These are phyloP conservation scores for Adineta ricciae DNA, from an alignment of 2,888 invertebrate species.

Conservation along the genomic window DNA sequence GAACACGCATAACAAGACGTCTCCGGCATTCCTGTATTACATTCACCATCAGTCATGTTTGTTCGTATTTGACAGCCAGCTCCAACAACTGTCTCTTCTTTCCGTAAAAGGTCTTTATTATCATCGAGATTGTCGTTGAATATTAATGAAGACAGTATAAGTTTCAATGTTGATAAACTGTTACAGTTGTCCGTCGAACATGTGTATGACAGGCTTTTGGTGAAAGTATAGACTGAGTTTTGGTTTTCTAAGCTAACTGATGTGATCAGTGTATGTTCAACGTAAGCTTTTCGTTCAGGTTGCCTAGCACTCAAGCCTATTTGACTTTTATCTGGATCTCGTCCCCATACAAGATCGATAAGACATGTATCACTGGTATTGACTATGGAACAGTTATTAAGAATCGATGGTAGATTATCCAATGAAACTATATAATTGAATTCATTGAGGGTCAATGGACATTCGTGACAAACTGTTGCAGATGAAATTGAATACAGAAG, in stretches of 20 bases:
- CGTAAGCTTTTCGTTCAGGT: not conserved
- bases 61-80: not conserved
- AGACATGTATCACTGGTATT: not conserved
- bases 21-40: not conserved
- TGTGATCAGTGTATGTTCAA: not conserved
- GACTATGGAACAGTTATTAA: not conserved
- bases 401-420: not conserved
- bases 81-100: not conserved
- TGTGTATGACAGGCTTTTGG: not conserved
- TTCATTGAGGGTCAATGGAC: not conserved
- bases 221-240: not conserved
- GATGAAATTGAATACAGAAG: not conserved
- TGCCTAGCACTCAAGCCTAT: not conserved
- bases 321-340: not conserved
- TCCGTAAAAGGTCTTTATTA: not conserved
- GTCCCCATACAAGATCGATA: not conserved
- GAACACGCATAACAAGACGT: not conserved
- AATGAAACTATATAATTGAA: not conserved
- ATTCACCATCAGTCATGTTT: not conserved
- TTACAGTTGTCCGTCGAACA: not conserved
- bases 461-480: not conserved
- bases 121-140: not conserved
- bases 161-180: not conserved
- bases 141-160: not conserved
- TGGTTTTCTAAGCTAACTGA: not conserved